Percentiles rank a stretch among this genome's conserved stretches.
Evolutionary conservation across 2,888 invertebrate genomes (phyloP).

Genomic region (Parascotia fuliginaria): DNA sequence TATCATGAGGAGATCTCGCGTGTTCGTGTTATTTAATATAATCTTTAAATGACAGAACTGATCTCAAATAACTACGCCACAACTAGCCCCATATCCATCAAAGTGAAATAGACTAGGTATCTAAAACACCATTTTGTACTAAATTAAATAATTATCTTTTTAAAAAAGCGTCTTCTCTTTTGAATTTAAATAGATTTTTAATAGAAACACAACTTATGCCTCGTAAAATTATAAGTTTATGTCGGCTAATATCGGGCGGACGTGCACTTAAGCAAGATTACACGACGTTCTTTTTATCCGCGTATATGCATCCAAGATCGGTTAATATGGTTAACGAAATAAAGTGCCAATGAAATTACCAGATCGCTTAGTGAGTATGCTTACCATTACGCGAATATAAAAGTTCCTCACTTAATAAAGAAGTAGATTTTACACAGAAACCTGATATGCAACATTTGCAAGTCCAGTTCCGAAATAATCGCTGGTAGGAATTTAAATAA

Average conservation of each 20-base stretch:
- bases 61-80: no score
- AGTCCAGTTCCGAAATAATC: constrained; percentile 71
- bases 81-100: no score
- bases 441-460: constrained; percentile 66
- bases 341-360: constrained; percentile 68
- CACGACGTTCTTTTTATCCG: constrained; percentile 50
- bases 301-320: constrained; percentile 35
- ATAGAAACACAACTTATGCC: constrained; percentile 55
- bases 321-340: constrained; percentile 64
- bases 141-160: constrained; percentile 23
- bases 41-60: no score
- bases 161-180: constrained; percentile 24
- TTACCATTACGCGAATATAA: constrained; percentile 70
- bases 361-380: constrained; percentile 67
- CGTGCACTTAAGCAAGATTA: constrained; percentile 62
- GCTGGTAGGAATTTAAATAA: constrained; percentile 76
- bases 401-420: constrained; percentile 76
- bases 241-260: constrained; percentile 55
- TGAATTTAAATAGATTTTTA: constrained; percentile 40
- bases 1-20: no score
- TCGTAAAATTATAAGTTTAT: constrained; percentile 62
- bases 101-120: not conserved
- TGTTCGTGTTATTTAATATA: no score
- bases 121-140: constrained; percentile 14
- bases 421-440: constrained; percentile 72